Conservation (phyloP, 1,140 invertebrate species). For the Drosophila carrolli region DNA sequence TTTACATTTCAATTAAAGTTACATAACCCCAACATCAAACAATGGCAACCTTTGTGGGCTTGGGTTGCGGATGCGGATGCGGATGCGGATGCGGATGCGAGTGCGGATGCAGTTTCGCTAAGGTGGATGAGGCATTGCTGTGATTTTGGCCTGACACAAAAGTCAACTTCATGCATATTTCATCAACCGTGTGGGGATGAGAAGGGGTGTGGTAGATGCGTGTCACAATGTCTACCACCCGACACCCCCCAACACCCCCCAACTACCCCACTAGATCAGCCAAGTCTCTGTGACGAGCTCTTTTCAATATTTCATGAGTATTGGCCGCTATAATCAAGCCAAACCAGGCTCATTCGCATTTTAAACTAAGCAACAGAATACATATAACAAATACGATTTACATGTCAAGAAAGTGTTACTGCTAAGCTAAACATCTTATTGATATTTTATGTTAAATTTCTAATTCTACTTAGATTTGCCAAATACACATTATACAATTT, state of each 20-base stretch:
- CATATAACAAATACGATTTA: not conserved
- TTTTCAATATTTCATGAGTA: constrained; percentile 80
- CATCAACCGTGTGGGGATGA: constrained; percentile 43
- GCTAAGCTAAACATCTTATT: no score
- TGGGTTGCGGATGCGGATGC: not conserved
- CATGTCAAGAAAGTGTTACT: not conserved
- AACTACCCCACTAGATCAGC: constrained; percentile 37
- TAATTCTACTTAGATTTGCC: no score
- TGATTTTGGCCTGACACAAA: constrained; percentile 75
- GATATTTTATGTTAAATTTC: not conserved
- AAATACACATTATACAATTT: no score
- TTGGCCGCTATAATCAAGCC: constrained; percentile 74
- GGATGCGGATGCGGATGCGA: not conserved
- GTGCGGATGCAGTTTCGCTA: constrained; percentile 34
- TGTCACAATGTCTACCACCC: constrained; percentile 33
- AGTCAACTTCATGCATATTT: constrained; percentile 83
- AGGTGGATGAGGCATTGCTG: constrained; percentile 55
- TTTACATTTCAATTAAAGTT: constrained; percentile 82
- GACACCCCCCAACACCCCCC: not conserved
- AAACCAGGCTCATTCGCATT: constrained; percentile 48
- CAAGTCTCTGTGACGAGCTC: constrained; percentile 48
- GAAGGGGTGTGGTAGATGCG: constrained; percentile 21
- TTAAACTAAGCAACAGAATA: constrained; percentile 55
- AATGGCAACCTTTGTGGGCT: constrained; percentile 24
- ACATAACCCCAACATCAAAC: constrained; percentile 73